phyloP scores from a whole-genome alignment of 2,888 invertebrate species.

The Prosopocoilus inquinatus region DNA sequence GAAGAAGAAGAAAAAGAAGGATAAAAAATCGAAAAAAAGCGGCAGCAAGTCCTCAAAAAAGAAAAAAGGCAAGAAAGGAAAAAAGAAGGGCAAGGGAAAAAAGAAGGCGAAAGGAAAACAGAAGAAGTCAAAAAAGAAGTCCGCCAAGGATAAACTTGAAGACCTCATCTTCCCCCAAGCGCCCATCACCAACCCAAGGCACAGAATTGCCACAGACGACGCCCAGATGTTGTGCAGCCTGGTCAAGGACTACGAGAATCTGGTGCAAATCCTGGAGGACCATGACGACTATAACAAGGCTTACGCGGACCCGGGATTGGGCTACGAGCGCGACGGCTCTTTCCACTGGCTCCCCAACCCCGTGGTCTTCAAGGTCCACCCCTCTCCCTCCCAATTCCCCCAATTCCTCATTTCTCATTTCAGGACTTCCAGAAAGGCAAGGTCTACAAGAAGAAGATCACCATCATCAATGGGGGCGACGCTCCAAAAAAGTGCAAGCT shows the following conservation, averaged over 20 bases:
- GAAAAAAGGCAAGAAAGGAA: constrained; percentile 13
- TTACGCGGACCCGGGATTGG: constrained; percentile 2
- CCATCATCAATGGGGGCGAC: constrained; percentile 20
- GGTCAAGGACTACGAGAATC: constrained; percentile 6
- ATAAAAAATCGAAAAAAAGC: constrained; percentile 5
- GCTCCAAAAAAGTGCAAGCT: constrained; percentile 19
- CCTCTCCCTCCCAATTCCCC: neutral
- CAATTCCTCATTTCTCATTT: constrained; percentile 6
- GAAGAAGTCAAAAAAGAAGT: neutral
- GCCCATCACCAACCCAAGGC: constrained; percentile 20
- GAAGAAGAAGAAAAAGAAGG: constrained; percentile 10
- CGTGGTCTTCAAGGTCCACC: constrained; percentile 12
- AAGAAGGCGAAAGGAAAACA: constrained; percentile 1
- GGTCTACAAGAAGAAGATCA: constrained; percentile 19
- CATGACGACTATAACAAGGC: constrained; percentile 3
- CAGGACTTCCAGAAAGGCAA: constrained; percentile 21
- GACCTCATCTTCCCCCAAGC: constrained; percentile 20
- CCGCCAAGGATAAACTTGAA: neutral
- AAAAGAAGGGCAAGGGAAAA: constrained; percentile 10
- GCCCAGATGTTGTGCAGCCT: constrained; percentile 11
- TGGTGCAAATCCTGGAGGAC: constrained; percentile 9
- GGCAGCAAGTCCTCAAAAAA: constrained; percentile 11
- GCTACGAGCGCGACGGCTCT: constrained; percentile 13
- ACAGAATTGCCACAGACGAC: constrained; percentile 11
- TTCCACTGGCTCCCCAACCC: constrained; percentile 13